These are phyloP conservation scores for Nasonia vitripennis DNA, from an alignment of 1,140 invertebrate genomes.

Conservation along the genomic window DNA sequence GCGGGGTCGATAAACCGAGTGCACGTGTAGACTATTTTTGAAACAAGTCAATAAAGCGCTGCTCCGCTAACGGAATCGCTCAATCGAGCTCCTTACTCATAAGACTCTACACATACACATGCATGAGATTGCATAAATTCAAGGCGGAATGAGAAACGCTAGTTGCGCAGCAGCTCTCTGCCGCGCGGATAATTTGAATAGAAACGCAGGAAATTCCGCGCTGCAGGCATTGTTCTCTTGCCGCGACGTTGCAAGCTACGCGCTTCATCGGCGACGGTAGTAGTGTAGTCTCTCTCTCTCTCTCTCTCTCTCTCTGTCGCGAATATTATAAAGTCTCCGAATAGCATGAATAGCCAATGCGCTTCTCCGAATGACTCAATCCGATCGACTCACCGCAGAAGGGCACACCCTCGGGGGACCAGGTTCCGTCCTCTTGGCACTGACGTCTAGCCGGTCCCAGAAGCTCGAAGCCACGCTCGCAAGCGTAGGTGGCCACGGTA, in stretches of 20 bases:
- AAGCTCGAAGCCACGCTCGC: constrained; percentile 93
- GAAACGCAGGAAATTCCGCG: constrained; percentile 32
- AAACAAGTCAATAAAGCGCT: too few species aligned
- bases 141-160: background rate
- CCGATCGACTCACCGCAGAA: constrained; percentile 90
- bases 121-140: background rate
- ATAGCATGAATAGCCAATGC: too few species aligned
- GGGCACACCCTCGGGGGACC: constrained; percentile 94
- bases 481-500: constrained; percentile 89
- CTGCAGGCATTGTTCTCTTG: constrained; percentile 13
- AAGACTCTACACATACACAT: too few species aligned
- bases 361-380: background rate
- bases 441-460: constrained; percentile 88
- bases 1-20: too few species aligned
- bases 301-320: too few species aligned
- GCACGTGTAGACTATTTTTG: too few species aligned
- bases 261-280: constrained; percentile 5
- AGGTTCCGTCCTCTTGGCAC: constrained; percentile 85
- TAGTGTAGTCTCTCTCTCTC: too few species aligned
- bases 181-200: constrained; percentile 26
- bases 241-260: background rate
- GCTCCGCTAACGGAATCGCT: too few species aligned
- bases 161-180: background rate
- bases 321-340: too few species aligned
- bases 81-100: background rate